Percentiles rank a stretch among this genome's conserved stretches.
Evolutionary conservation across 2,888 invertebrate genomes (phyloP).

Genomic region (Laspeyria flexula): DNA sequence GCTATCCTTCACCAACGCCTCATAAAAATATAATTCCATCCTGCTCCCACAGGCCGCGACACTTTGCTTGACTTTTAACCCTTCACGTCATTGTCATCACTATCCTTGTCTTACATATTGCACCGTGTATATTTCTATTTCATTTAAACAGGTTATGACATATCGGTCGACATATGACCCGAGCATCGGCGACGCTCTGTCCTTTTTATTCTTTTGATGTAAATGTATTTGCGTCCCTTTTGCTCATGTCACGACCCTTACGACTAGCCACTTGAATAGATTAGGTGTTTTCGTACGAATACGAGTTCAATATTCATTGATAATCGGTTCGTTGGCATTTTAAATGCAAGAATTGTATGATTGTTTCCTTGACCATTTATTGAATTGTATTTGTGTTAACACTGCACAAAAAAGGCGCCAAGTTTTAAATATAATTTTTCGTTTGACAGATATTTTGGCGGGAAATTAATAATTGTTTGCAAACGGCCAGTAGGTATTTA

Average conservation of each 20-base stretch:
- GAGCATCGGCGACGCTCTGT: slow-evolving; percentile 66
- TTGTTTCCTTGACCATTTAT: slow-evolving; percentile 50
- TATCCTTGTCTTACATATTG: slow-evolving; percentile 64
- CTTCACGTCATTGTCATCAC: slow-evolving; percentile 78
- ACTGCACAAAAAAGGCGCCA: no score
- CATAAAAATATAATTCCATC: slow-evolving; percentile 55
- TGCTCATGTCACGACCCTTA: slow-evolving; percentile 77
- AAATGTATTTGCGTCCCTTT: slow-evolving; percentile 65
- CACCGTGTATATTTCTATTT: slow-evolving; percentile 58
- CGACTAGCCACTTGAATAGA: slow-evolving; percentile 84
- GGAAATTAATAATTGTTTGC: background rate
- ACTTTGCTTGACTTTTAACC: slow-evolving; percentile 84
- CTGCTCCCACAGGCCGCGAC: slow-evolving; percentile 78
- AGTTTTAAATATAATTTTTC: no score
- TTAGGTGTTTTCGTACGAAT: slow-evolving; percentile 83
- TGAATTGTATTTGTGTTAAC: slow-evolving; percentile 10
- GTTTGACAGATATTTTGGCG: background rate
- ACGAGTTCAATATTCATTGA: slow-evolving; percentile 83
- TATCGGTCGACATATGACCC: slow-evolving; percentile 84
- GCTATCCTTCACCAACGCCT: slow-evolving; percentile 58
- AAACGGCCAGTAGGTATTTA: no score
- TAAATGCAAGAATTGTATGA: slow-evolving; percentile 66
- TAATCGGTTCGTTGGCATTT: slow-evolving; percentile 79
- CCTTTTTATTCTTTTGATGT: slow-evolving; percentile 63
- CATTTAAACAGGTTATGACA: slow-evolving; percentile 83